A percentile compares a stretch with the other conserved stretches of the same genome.
These are phyloP conservation scores for Ondatra zibethicus DNA, from an alignment of 2,113 vertebrate species.

Conservation along the genomic window DNA sequence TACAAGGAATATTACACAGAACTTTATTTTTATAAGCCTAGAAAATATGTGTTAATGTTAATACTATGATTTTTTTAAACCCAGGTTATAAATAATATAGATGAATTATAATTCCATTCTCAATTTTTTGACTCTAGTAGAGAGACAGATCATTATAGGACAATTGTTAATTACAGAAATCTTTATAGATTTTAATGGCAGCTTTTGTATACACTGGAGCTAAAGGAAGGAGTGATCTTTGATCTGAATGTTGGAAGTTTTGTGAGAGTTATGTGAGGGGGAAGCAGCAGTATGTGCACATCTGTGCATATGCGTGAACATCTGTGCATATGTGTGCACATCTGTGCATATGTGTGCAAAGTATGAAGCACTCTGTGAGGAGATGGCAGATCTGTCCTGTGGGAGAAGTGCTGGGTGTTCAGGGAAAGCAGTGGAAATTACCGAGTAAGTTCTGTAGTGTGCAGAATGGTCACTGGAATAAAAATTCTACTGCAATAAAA, in stretches of 20 bases:
- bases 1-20: slow-evolving; percentile 31
- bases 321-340: neutral
- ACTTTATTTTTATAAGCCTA: slow-evolving; percentile 1
- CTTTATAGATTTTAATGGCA: neutral
- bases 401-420: neutral
- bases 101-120: neutral
- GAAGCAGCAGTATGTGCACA: neutral
- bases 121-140: neutral
- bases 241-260: slow-evolving; percentile 16
- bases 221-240: slow-evolving; percentile 29
- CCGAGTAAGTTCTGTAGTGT: neutral
- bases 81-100: neutral
- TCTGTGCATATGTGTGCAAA: neutral
- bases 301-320: neutral
- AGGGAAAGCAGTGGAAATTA: slow-evolving; percentile 2
- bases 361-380: neutral
- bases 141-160: neutral
- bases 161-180: slow-evolving; percentile 4
- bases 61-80: slow-evolving; percentile 5
- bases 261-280: neutral
- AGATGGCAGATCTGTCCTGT: neutral
- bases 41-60: slow-evolving; percentile 17
- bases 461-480: neutral
- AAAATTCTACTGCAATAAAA: slow-evolving; percentile 51
- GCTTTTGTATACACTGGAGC: neutral